Conservation (phyloP, 2,888 invertebrate genomes). For the Alentia gelatinosa region DNA sequence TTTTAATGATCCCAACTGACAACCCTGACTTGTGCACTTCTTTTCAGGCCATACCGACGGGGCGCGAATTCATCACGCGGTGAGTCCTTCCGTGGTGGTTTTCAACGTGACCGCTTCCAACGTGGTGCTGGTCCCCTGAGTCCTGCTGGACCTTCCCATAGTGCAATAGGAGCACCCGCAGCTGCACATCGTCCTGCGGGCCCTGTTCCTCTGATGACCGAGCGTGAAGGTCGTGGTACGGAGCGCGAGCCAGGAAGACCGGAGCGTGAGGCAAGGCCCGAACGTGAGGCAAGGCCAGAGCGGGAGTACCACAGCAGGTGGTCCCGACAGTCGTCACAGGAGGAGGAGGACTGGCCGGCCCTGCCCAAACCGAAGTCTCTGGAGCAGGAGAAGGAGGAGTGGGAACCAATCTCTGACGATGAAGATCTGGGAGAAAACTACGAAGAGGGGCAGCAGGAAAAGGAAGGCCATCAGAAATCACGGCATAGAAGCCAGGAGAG, state of each 20-base stretch:
- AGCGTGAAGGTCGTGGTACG: background rate
- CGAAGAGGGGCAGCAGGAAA: background rate
- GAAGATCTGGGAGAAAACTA: constrained; percentile 4
- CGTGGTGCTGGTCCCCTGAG: background rate
- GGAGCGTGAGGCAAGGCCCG: background rate
- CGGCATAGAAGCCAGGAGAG: background rate
- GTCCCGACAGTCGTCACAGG: background rate
- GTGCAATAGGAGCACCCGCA: background rate
- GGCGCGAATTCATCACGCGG: background rate
- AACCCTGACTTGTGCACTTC: no score
- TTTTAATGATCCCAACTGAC: no score
- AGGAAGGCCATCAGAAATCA: background rate
- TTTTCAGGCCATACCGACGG: background rate
- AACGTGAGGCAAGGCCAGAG: background rate
- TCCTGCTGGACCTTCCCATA: background rate
- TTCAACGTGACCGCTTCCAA: background rate
- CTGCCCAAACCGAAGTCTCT: background rate
- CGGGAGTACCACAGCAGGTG: background rate
- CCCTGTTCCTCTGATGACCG: background rate
- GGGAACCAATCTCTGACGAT: constrained; percentile 40
- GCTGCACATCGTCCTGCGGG: background rate
- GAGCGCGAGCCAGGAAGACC: background rate
- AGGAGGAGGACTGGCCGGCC: background rate
- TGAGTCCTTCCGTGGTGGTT: background rate
- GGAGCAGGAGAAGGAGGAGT: constrained; percentile 26